Percentiles rank a stretch among this genome's conserved stretches.
Conservation (phyloP, 2,888 invertebrate species). For the Zaprionus bogoriensis region DNA sequence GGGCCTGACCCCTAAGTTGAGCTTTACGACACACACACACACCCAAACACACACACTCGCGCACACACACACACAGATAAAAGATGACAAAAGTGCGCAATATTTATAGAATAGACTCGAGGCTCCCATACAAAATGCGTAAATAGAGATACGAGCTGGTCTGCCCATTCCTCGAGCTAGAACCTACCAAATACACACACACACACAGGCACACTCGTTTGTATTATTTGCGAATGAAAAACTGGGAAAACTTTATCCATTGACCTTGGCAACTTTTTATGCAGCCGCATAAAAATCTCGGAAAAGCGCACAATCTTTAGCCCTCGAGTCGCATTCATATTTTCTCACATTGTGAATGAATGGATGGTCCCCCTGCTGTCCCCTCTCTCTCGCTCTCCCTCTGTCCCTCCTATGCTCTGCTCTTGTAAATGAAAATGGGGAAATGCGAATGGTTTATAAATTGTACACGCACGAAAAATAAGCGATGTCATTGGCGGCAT, state of each 20-base stretch:
- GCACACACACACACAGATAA: slow-evolving; percentile 6
- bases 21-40: slow-evolving; percentile 36
- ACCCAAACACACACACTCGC: background rate
- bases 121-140: slow-evolving; percentile 17
- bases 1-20: slow-evolving; percentile 49
- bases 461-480: slow-evolving; percentile 48
- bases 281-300: slow-evolving; percentile 36
- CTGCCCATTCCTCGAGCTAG: background rate
- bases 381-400: background rate
- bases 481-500: slow-evolving; percentile 43
- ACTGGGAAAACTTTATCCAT: slow-evolving; percentile 57
- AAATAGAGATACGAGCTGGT: slow-evolving; percentile 32
- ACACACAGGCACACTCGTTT: slow-evolving; percentile 7
- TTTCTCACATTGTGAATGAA: slow-evolving; percentile 34
- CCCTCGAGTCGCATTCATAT: slow-evolving; percentile 18
- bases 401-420: background rate
- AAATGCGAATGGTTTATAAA: slow-evolving; percentile 52
- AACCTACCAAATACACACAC: too few relatives aligned
- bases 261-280: slow-evolving; percentile 61
- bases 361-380: background rate
- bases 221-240: background rate
- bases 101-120: slow-evolving; percentile 44
- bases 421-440: slow-evolving; percentile 4
- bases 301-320: slow-evolving; percentile 19
- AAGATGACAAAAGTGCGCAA: slow-evolving; percentile 41